phyloP scores from a whole-genome alignment of 2,888 invertebrate genomes.

The Eristalis intricaria region DNA sequence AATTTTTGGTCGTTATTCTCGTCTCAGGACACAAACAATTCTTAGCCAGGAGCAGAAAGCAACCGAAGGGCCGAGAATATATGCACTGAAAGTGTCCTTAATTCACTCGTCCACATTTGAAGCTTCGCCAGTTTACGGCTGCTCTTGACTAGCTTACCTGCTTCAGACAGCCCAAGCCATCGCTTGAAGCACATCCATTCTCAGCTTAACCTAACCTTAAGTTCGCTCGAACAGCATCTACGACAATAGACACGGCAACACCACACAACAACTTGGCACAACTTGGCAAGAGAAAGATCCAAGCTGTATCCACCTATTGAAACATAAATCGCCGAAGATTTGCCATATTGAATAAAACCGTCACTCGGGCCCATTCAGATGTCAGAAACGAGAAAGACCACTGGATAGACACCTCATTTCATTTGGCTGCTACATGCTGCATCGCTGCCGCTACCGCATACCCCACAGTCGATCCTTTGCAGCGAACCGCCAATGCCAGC shows the following conservation, averaged over 20 bases:
- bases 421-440: conserved; percentile 25
- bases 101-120: too few species aligned
- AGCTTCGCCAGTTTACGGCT: too few species aligned
- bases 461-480: conserved; percentile 48
- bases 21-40: too few species aligned
- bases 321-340: conserved; percentile 57
- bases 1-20: too few species aligned
- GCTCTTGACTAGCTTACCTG: not conserved
- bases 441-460: not conserved
- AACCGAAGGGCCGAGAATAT: too few species aligned
- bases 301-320: conserved; percentile 27
- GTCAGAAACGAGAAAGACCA: conserved; percentile 61
- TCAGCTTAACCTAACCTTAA: not conserved
- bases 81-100: too few species aligned
- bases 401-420: conserved; percentile 68
- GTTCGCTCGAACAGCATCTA: not conserved
- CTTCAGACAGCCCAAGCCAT: not conserved
- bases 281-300: not conserved
- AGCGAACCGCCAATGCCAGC: conserved; percentile 44
- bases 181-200: not conserved
- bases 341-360: conserved; percentile 66
- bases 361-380: conserved; percentile 62
- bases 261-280: not conserved
- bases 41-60: too few species aligned
- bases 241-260: not conserved